A percentile compares a stretch with the other conserved stretches of the same genome.
Evolutionary conservation across 1,140 invertebrate species (phyloP).

Genomic region (Drosophila biarmipes): DNA sequence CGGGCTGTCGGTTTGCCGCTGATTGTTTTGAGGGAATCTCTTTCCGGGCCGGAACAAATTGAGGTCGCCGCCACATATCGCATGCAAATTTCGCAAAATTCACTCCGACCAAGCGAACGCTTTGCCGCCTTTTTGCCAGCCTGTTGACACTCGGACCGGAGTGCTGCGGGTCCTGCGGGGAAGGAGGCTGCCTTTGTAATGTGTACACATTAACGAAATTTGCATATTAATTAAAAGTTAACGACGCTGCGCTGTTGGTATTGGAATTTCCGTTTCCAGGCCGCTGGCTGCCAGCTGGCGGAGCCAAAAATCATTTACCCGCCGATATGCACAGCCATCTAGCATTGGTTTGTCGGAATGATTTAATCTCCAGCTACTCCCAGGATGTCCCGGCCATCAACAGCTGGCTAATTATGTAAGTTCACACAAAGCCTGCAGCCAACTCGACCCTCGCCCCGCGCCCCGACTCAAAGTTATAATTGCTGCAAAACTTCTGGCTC

Average conservation of each 20-base stretch:
- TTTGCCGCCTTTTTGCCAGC: not conserved
- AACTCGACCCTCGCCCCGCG: not conserved
- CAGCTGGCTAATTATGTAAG: constrained; percentile 51
- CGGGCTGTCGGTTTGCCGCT: constrained; percentile 24
- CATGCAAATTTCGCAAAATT: constrained; percentile 52
- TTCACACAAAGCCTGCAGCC: constrained; percentile 24
- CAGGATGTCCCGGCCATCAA: constrained; percentile 39
- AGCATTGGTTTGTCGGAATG: constrained; percentile 31
- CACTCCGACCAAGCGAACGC: constrained; percentile 6
- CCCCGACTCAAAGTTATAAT: constrained; percentile 65
- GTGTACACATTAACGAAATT: constrained; percentile 68
- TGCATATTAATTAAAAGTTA: constrained; percentile 80
- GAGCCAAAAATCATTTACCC: constrained; percentile 26
- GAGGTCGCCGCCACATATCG: constrained; percentile 47
- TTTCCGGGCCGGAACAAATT: constrained; percentile 43
- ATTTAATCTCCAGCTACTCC: constrained; percentile 33
- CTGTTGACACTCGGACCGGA: constrained; percentile 33
- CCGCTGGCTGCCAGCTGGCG: constrained; percentile 28
- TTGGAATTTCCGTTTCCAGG: constrained; percentile 9
- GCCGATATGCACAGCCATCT: not conserved
- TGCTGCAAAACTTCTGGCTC: constrained; percentile 58
- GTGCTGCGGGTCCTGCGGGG: not conserved
- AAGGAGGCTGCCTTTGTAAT: constrained; percentile 33
- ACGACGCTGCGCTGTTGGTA: constrained; percentile 38
- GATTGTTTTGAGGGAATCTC: constrained; percentile 14